Evolutionary conservation across 2,888 invertebrate species (phyloP).

Genomic region (Acanthosoma haemorrhoidale): DNA sequence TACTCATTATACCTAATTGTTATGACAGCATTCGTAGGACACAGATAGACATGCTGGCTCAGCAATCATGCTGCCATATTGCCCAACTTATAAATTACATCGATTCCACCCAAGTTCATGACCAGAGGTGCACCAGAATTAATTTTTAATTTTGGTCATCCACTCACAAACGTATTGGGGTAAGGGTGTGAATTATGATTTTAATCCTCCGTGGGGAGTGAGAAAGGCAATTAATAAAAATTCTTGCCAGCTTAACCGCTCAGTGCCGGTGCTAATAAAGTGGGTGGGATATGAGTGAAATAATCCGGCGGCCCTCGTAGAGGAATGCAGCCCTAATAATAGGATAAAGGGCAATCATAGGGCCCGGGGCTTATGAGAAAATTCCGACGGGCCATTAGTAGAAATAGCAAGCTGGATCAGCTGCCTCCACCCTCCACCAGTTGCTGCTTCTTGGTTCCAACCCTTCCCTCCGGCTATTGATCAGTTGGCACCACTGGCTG

Average conservation of each 20-base stretch:
- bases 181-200: background rate
- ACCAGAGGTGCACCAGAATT: too few relatives aligned
- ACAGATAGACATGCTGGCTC: too few relatives aligned
- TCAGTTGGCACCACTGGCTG: background rate
- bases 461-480: conserved; percentile 8
- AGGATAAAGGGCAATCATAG: conserved; percentile 33
- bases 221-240: conserved; percentile 8
- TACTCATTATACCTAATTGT: too few relatives aligned
- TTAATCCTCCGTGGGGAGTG: background rate
- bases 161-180: too few relatives aligned
- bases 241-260: conserved; percentile 16
- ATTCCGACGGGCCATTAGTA: conserved; percentile 31
- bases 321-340: conserved; percentile 17
- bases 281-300: conserved; percentile 23
- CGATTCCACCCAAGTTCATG: too few relatives aligned
- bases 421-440: background rate
- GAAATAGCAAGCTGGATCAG: conserved; percentile 27
- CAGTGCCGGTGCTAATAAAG: conserved; percentile 18
- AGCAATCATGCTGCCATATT: too few relatives aligned
- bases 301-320: background rate
- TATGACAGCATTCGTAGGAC: too few relatives aligned
- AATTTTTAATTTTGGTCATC: background rate
- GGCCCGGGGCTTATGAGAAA: conserved; percentile 28
- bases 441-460: background rate
- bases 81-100: too few relatives aligned